phyloP scores from a whole-genome alignment of 2,888 invertebrate species.

The Lycophotia porphyrea region DNA sequence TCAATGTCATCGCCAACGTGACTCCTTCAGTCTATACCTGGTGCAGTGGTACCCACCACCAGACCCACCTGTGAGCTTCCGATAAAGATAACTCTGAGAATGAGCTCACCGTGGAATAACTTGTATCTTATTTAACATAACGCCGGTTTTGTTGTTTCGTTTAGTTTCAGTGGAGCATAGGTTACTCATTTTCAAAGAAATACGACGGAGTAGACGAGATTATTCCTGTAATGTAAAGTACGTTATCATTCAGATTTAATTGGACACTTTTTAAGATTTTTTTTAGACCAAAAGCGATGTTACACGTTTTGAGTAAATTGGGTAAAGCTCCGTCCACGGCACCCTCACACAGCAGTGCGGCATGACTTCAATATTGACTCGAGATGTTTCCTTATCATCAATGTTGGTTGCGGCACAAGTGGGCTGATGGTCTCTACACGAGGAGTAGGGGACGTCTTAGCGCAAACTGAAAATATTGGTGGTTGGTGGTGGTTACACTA shows the following conservation, averaged over 20 bases:
- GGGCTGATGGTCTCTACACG: too few species aligned
- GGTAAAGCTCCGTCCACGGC: background rate
- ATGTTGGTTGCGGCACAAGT: too few species aligned
- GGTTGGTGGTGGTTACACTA: too few species aligned
- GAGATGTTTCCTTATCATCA: too few species aligned
- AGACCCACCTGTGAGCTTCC: background rate
- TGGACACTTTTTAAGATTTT: conserved; percentile 2
- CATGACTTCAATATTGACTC: background rate
- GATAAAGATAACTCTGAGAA: conserved; percentile 1
- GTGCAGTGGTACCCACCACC: background rate
- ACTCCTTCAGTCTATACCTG: background rate
- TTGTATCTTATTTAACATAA: background rate
- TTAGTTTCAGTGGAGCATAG: background rate
- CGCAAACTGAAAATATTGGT: background rate
- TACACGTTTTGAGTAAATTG: conserved; percentile 1
- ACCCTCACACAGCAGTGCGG: background rate
- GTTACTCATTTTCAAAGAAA: conserved; percentile 10
- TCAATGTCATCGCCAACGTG: background rate
- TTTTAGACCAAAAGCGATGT: background rate
- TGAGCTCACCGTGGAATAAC: background rate
- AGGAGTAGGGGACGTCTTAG: background rate
- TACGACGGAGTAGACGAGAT: background rate
- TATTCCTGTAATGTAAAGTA: background rate
- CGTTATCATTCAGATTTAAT: conserved; percentile 15
- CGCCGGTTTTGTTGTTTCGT: background rate